Evolutionary conservation across 2,797 vertebrate genomes (phyloP).

Genomic region (Crax fasciolata): DNA sequence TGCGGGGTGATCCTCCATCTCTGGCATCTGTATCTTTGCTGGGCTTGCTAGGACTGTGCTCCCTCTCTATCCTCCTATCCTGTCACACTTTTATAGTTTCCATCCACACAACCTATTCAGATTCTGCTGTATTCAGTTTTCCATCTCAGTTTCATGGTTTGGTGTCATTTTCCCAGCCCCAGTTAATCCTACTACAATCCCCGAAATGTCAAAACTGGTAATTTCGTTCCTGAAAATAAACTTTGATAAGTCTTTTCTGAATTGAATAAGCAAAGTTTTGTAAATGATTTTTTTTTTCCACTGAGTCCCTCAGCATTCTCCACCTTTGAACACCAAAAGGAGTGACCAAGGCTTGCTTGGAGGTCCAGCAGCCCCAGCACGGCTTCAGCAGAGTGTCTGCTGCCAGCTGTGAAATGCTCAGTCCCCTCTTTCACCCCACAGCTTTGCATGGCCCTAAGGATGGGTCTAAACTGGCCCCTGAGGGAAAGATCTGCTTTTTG

Average conservation of each 20-base stretch:
- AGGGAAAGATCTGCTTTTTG: constrained; percentile 19
- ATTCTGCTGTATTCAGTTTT: background rate
- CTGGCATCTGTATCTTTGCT: background rate
- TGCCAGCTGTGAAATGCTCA: background rate
- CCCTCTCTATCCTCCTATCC: background rate
- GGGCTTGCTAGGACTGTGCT: background rate
- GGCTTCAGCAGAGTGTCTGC: background rate
- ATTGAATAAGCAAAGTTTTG: background rate
- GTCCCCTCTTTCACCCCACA: background rate
- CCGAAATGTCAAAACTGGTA: background rate
- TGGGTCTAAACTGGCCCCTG: background rate
- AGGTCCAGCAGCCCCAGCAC: background rate
- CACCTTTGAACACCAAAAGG: background rate
- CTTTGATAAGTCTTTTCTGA: background rate
- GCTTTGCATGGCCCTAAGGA: background rate
- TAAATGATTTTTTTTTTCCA: background rate
- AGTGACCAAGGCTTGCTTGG: background rate
- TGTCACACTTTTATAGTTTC: background rate
- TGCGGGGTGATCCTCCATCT: background rate
- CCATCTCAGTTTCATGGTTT: background rate
- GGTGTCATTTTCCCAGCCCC: background rate
- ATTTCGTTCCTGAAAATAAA: background rate
- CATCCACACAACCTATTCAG: background rate
- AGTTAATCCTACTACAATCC: background rate
- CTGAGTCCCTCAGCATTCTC: background rate